These are phyloP conservation scores for Drosophila pseudoobscura DNA, from an alignment of 1,140 invertebrate genomes.

Conservation along the genomic window DNA sequence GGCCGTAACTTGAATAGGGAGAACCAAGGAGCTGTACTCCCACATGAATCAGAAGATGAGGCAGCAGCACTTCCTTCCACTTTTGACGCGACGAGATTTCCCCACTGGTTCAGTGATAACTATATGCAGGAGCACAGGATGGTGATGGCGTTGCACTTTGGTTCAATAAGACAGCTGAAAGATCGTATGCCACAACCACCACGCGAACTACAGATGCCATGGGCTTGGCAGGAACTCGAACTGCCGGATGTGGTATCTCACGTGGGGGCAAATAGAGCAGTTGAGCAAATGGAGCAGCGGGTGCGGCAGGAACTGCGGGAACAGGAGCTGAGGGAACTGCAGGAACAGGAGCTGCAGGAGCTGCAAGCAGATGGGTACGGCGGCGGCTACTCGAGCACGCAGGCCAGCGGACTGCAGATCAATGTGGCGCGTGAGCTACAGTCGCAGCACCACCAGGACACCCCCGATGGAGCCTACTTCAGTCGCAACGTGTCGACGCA, in stretches of 20 bases:
- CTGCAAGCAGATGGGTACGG: not conserved
- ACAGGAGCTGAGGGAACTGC: too few species aligned
- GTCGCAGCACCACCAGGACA: conserved; percentile 19
- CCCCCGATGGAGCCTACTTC: conserved; percentile 6
- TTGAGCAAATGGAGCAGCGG: not conserved
- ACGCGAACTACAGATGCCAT: not conserved
- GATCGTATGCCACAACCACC: not conserved
- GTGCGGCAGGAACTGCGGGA: too few species aligned
- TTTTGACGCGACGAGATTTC: not conserved
- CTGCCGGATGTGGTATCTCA: too few species aligned
- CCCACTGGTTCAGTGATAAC: conserved; percentile 5
- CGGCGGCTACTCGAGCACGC: not conserved
- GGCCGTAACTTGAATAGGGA: too few species aligned
- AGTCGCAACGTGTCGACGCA: conserved; percentile 4
- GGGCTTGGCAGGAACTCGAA: not conserved
- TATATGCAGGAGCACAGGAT: conserved; percentile 24
- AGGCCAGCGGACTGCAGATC: conserved; percentile 4
- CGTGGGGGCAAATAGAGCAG: too few species aligned
- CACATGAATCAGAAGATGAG: too few species aligned
- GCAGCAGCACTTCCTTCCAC: not conserved
- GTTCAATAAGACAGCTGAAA: not conserved
- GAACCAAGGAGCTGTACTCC: too few species aligned
- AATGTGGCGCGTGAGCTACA: conserved; percentile 18
- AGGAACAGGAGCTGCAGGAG: too few species aligned
- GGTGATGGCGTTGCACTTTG: not conserved